These are phyloP conservation scores for Thereva unica DNA, from an alignment of 2,888 invertebrate species.

Conservation along the genomic window DNA sequence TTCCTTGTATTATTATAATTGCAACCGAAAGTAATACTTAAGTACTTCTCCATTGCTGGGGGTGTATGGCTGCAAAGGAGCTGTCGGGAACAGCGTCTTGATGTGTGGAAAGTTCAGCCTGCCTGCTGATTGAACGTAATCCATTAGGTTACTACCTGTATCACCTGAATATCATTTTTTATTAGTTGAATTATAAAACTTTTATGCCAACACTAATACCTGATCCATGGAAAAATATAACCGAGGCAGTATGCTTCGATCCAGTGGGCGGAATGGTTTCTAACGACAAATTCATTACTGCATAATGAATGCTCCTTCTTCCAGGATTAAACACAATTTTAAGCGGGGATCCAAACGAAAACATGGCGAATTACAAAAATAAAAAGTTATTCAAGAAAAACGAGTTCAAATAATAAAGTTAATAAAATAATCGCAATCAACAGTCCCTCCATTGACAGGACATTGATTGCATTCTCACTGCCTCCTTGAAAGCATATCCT, in stretches of 20 bases:
- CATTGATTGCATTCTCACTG: too few species aligned
- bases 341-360: too few species aligned
- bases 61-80: constrained; percentile 72
- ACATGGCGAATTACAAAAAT: too few species aligned
- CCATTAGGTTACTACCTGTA: constrained; percentile 62
- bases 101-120: constrained; percentile 69
- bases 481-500: too few species aligned
- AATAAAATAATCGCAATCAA: too few species aligned
- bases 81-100: constrained; percentile 77
- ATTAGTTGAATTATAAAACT: too few species aligned
- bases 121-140: constrained; percentile 45
- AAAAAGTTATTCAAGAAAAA: too few species aligned
- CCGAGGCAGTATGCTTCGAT: constrained; percentile 63
- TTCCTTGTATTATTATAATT: constrained; percentile 48
- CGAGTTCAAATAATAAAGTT: too few species aligned
- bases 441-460: too few species aligned
- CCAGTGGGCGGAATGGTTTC: constrained; percentile 52
- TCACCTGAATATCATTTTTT: constrained; percentile 61
- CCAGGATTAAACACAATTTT: too few species aligned
- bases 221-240: constrained; percentile 73
- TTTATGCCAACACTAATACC: constrained; percentile 56
- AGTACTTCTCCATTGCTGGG: constrained; percentile 49
- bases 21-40: background rate
- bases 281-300: too few species aligned
- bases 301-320: too few species aligned